These are phyloP conservation scores for Malurus cyaneus DNA, from an alignment of 2,113 vertebrate species.

Conservation along the genomic window DNA sequence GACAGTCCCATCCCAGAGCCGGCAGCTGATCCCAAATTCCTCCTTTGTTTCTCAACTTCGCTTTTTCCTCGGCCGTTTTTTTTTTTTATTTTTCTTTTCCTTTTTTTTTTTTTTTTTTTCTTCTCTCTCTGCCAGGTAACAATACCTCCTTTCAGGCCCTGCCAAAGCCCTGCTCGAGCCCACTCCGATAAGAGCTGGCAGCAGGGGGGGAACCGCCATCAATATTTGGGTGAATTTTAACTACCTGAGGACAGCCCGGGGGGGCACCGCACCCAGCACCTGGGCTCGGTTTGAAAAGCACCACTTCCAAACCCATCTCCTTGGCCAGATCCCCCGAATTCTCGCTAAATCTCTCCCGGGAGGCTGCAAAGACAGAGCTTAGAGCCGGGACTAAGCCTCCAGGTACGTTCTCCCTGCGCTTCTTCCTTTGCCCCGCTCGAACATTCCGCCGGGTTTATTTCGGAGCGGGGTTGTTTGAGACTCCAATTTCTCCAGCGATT, in stretches of 20 bases:
- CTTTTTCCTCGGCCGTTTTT: neutral
- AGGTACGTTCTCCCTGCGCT: slow-evolving; percentile 19
- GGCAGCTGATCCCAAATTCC: slow-evolving; percentile 49
- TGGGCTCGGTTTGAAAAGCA: neutral
- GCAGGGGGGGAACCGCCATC: slow-evolving; percentile 55
- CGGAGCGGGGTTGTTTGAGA: neutral
- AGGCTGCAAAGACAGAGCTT: neutral
- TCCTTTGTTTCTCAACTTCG: slow-evolving; percentile 61
- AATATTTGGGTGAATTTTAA: slow-evolving; percentile 60
- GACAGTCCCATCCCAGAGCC: slow-evolving; percentile 19
- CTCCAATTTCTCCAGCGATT: neutral
- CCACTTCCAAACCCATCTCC: neutral
- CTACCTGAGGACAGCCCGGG: slow-evolving; percentile 14
- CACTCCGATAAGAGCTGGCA: slow-evolving; percentile 69
- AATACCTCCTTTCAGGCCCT: slow-evolving; percentile 76
- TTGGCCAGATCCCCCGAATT: neutral
- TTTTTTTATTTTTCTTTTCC: neutral
- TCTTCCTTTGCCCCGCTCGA: neutral
- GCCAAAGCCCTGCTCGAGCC: slow-evolving; percentile 39
- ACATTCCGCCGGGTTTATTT: neutral
- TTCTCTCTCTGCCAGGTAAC: slow-evolving; percentile 31
- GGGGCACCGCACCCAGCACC: neutral
- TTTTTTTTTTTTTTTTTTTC: neutral
- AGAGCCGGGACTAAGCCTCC: neutral
- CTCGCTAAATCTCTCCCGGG: neutral